These are phyloP conservation scores for Acanthopleura granulata DNA, from an alignment of 2,888 invertebrate genomes.

Conservation along the genomic window DNA sequence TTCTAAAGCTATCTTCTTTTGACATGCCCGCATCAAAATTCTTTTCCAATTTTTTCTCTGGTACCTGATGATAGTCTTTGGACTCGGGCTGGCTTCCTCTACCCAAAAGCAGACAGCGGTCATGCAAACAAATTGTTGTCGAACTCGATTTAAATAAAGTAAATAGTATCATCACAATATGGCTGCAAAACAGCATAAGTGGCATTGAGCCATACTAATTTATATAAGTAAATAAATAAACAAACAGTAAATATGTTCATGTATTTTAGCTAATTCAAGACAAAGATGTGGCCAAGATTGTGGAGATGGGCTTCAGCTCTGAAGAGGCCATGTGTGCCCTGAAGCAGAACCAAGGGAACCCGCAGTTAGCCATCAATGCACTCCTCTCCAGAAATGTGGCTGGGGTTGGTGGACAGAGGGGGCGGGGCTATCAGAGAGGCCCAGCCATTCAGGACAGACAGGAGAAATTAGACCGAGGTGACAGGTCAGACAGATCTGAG, in stretches of 20 bases:
- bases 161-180: no score
- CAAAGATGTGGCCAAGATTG: constrained; percentile 74
- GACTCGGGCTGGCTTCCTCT: no score
- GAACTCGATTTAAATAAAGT: no score
- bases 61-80: no score
- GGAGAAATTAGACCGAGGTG: background rate
- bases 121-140: no score
- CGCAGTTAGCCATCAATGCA: constrained; percentile 68
- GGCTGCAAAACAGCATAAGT: no score
- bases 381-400: constrained; percentile 40
- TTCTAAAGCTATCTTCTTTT: no score
- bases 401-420: constrained; percentile 35
- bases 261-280: constrained; percentile 45
- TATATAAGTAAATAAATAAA: no score
- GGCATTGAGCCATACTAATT: no score
- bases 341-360: constrained; percentile 80
- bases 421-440: constrained; percentile 24
- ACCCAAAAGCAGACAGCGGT: no score
- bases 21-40: no score
- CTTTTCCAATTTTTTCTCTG: no score
- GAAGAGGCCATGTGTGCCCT: constrained; percentile 84
- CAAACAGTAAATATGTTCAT: background rate
- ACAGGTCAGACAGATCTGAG: background rate
- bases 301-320: constrained; percentile 83
- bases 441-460: constrained; percentile 8